These are phyloP conservation scores for Podiceps cristatus DNA, from an alignment of 2,113 vertebrate genomes.

Conservation along the genomic window DNA sequence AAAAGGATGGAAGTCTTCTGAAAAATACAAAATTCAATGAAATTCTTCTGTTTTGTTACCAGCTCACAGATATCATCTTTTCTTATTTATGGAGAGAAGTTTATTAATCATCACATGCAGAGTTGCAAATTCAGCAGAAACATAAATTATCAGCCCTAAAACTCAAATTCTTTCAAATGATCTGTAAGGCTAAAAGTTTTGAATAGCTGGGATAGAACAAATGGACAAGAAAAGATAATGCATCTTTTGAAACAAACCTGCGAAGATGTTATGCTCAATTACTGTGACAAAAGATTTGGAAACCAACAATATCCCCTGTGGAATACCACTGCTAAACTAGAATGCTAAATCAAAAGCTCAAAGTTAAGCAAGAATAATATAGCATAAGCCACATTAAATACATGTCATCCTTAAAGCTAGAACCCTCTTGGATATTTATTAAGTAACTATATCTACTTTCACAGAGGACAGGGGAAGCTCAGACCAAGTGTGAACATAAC, in stretches of 20 bases:
- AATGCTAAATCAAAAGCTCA: slow-evolving; percentile 76
- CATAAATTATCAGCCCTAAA: slow-evolving; percentile 78
- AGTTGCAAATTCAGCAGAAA: slow-evolving; percentile 75
- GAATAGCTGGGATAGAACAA: slow-evolving; percentile 69
- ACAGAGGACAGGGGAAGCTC: not conserved
- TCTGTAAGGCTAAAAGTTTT: slow-evolving; percentile 63
- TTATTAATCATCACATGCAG: slow-evolving; percentile 75
- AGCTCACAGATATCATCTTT: slow-evolving; percentile 66
- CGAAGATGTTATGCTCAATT: slow-evolving; percentile 81
- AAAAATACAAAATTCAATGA: slow-evolving; percentile 58
- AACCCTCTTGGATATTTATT: slow-evolving; percentile 31
- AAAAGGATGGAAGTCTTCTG: slow-evolving; percentile 37
- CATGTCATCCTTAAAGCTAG: not conserved
- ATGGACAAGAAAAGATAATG: slow-evolving; percentile 71
- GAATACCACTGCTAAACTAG: slow-evolving; percentile 72
- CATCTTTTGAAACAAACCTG: slow-evolving; percentile 79
- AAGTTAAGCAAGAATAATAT: slow-evolving; percentile 73
- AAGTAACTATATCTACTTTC: not conserved
- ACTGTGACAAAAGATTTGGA: slow-evolving; percentile 82
- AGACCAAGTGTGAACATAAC: not conserved
- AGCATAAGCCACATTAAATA: slow-evolving; percentile 51
- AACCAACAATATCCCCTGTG: slow-evolving; percentile 68
- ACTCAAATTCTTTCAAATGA: slow-evolving; percentile 66
- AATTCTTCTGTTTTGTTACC: slow-evolving; percentile 73
- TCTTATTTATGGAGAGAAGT: slow-evolving; percentile 74